Percentiles rank a stretch among this genome's conserved stretches.
Evolutionary conservation across 2,888 invertebrate species (phyloP).

Genomic region (Proisotoma minuta): DNA sequence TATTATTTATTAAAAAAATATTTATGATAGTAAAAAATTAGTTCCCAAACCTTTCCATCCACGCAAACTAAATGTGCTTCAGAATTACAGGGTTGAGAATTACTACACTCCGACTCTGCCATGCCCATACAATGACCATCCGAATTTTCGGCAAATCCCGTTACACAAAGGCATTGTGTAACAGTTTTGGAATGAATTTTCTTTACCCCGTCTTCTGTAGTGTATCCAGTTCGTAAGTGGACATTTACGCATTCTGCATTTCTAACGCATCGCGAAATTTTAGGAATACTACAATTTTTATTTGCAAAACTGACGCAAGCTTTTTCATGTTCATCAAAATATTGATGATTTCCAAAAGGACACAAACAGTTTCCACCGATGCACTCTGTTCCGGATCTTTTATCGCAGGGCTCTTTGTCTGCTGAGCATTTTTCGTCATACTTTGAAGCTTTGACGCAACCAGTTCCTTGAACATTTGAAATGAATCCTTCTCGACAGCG

Average conservation of each 20-base stretch:
- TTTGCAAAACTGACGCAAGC: conserved; percentile 30
- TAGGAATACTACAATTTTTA: conserved; percentile 26
- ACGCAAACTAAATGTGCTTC: conserved; percentile 28
- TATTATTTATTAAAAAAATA: not conserved
- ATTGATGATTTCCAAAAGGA: conserved; percentile 26
- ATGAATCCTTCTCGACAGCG: conserved; percentile 31
- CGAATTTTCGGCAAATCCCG: conserved; percentile 24
- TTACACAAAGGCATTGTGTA: conserved; percentile 30
- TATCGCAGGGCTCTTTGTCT: conserved; percentile 26
- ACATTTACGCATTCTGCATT: conserved; percentile 31
- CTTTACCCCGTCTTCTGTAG: conserved; percentile 28
- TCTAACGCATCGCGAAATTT: conserved; percentile 23
- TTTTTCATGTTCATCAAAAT: conserved; percentile 25
- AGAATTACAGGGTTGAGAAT: conserved; percentile 24
- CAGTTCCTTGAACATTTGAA: conserved; percentile 24
- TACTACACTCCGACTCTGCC: conserved; percentile 19
- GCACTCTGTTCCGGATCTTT: conserved; percentile 24
- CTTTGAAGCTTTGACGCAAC: conserved; percentile 20
- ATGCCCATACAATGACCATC: conserved; percentile 27
- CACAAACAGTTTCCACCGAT: conserved; percentile 30
- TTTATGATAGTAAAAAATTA: not conserved
- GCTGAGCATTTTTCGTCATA: conserved; percentile 32
- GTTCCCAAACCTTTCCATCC: conserved; percentile 28
- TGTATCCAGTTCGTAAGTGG: conserved; percentile 32
- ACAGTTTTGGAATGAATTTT: conserved; percentile 33